phyloP scores from a whole-genome alignment of 92 coral and sea anemone genomes.

The Scolanthus callimorphus region DNA sequence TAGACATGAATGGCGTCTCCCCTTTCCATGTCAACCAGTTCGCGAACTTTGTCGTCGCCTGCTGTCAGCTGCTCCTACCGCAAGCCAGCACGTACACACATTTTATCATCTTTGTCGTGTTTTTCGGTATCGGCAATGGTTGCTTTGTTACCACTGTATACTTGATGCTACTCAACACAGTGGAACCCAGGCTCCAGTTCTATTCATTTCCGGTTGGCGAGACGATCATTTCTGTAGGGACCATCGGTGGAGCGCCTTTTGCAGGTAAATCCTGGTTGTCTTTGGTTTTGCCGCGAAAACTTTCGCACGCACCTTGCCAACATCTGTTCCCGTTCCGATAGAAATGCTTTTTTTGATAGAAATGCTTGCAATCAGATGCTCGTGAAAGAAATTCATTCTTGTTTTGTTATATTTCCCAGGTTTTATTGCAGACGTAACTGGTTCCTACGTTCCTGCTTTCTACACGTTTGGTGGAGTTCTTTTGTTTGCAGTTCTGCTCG shows the following conservation, averaged over 20 bases:
- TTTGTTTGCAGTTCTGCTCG: background rate
- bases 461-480: conserved; percentile 5
- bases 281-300: too few relatives aligned
- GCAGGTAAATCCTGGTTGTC: too few relatives aligned
- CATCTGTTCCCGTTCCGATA: too few relatives aligned
- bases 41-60: background rate
- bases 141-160: conserved; percentile 3
- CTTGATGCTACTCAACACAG: conserved; percentile 6
- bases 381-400: too few relatives aligned
- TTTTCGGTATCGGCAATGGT: conserved; percentile 1
- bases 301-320: too few relatives aligned
- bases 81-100: background rate
- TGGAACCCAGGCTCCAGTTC: conserved; percentile 10
- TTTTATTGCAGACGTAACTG: conserved; percentile 8
- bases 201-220: conserved; percentile 11
- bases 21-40: conserved; percentile 11
- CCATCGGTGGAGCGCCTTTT: conserved; percentile 10
- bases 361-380: too few relatives aligned
- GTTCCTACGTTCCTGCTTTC: conserved; percentile 8
- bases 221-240: conserved; percentile 11
- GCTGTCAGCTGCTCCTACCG: conserved; percentile 6
- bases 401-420: conserved; percentile 3
- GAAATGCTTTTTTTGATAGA: too few relatives aligned
- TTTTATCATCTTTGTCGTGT: conserved; percentile 3
- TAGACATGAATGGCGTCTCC: conserved; percentile 3